Evolutionary conservation across 1,140 invertebrate species (phyloP).

Genomic region (Apolygus lucorum): DNA sequence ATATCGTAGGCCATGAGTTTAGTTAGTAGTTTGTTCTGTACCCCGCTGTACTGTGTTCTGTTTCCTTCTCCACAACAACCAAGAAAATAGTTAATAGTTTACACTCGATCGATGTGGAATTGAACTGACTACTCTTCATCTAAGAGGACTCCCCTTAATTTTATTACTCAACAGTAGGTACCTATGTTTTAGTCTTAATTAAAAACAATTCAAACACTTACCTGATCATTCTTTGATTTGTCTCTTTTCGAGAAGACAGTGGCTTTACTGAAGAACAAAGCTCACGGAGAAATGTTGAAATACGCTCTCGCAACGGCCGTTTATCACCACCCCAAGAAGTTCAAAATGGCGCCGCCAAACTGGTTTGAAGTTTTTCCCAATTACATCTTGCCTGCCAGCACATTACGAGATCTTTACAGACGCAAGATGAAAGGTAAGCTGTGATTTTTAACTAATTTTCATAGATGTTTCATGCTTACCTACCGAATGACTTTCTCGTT

Average conservation of each 20-base stretch:
- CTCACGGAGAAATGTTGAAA: not conserved
- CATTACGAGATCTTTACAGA: conserved; percentile 14
- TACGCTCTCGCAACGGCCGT: conserved; percentile 10
- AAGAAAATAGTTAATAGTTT: too few species aligned
- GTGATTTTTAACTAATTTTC: not conserved
- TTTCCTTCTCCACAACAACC: too few species aligned
- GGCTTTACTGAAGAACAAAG: not conserved
- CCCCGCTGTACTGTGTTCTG: too few species aligned
- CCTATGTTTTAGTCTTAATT: too few species aligned
- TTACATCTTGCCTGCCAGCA: conserved; percentile 10
- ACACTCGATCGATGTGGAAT: too few species aligned
- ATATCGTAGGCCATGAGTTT: too few species aligned
- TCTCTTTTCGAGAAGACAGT: not conserved
- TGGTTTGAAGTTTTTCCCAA: conserved; percentile 21
- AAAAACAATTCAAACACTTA: too few species aligned
- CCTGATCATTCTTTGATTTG: too few species aligned
- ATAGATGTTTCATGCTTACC: not conserved
- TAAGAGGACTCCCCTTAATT: too few species aligned
- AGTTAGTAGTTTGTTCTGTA: too few species aligned
- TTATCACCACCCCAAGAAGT: conserved; percentile 13
- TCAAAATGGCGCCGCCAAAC: conserved; percentile 10
- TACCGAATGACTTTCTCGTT: not conserved
- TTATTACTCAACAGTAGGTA: too few species aligned
- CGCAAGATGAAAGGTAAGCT: conserved; percentile 17
- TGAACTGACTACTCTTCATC: too few species aligned